phyloP scores from a whole-genome alignment of 1,140 invertebrate species.

The Luehdorfia chinensis region DNA sequence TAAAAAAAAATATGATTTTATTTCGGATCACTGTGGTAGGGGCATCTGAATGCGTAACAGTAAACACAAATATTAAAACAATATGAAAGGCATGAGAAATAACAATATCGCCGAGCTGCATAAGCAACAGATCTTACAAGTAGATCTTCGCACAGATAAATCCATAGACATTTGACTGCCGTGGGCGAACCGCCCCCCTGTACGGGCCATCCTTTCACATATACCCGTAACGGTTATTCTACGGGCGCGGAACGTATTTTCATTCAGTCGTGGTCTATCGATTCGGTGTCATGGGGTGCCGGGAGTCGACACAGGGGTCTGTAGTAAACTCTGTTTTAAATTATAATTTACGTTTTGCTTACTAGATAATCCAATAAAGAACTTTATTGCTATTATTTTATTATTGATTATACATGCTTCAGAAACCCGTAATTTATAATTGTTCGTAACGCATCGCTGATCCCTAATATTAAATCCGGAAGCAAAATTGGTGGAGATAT shows the following conservation, averaged over 20 bases:
- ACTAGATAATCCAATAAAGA: too few species aligned
- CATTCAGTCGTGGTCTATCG: conserved; percentile 18
- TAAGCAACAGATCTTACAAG: conserved; percentile 15
- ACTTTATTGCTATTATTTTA: too few species aligned
- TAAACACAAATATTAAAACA: too few species aligned
- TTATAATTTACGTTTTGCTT: too few species aligned
- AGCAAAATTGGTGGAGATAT: too few species aligned
- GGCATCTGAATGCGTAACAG: too few species aligned
- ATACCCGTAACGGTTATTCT: not conserved
- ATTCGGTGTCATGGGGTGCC: conserved; percentile 31
- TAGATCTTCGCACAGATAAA: conserved; percentile 15
- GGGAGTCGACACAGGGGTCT: conserved; percentile 17
- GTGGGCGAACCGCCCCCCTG: conserved; percentile 10
- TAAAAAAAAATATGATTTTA: too few species aligned
- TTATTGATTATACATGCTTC: too few species aligned
- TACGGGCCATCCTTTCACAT: conserved; percentile 5
- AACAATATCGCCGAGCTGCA: conserved; percentile 5
- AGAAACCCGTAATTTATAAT: too few species aligned
- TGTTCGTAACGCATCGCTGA: too few species aligned
- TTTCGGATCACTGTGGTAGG: too few species aligned
- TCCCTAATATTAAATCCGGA: too few species aligned
- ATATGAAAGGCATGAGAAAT: conserved; percentile 1
- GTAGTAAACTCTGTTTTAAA: not conserved
- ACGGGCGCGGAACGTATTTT: not conserved
- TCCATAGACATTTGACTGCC: conserved; percentile 13